Conservation (phyloP, 2,797 vertebrate genomes). For the Enteromius argenteus region DNA sequence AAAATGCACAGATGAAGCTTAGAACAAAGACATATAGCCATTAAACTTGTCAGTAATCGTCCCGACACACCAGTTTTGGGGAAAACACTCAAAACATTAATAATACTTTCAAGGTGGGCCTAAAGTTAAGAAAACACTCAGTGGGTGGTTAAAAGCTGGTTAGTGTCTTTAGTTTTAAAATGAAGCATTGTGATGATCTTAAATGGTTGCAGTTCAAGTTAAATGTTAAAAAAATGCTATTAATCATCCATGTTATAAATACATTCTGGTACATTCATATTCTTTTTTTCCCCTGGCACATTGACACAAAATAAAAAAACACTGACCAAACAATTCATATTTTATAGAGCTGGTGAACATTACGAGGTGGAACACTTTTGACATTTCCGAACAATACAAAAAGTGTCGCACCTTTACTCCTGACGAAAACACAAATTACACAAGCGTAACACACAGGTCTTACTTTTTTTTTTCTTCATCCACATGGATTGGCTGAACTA, state of each 20-base stretch:
- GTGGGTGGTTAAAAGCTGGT: not conserved
- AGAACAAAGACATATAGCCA: conserved; percentile 60
- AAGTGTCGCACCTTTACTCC: conserved; percentile 30
- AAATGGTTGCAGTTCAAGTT: conserved; percentile 14
- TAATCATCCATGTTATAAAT: conserved; percentile 37
- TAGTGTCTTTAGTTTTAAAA: conserved; percentile 42
- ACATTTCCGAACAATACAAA: not conserved
- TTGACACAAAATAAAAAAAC: conserved; percentile 29
- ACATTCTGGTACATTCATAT: conserved; percentile 50
- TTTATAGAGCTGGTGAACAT: conserved; percentile 42
- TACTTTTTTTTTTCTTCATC: conserved; percentile 29
- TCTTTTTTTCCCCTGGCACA: conserved; percentile 10
- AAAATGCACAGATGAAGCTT: conserved; percentile 73
- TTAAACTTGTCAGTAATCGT: not conserved
- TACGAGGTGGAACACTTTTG: conserved; percentile 22
- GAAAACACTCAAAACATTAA: conserved; percentile 17
- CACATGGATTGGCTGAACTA: conserved; percentile 27
- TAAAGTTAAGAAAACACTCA: conserved; percentile 28
- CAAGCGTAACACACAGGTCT: conserved; percentile 66
- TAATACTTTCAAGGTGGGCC: conserved; percentile 29
- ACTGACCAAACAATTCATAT: conserved; percentile 45
- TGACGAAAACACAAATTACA: conserved; percentile 61
- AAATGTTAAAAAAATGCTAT: not conserved
- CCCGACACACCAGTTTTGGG: not conserved
- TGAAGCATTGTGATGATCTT: not conserved